Conservation (phyloP, 2,888 invertebrate genomes). For the Melolontha melolontha region DNA sequence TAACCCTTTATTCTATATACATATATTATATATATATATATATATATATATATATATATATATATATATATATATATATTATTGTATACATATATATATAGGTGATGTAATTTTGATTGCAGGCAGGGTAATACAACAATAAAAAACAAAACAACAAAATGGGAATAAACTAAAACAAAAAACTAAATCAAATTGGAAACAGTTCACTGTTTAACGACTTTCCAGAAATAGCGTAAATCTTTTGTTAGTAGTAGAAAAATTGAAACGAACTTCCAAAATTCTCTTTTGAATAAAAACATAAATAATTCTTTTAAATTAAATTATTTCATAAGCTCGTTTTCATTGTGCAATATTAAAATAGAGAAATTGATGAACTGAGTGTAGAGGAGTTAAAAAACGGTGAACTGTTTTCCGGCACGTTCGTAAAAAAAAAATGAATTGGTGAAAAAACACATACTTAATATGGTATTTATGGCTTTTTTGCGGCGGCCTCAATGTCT, state of each 20-base stretch:
- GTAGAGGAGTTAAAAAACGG: constrained; percentile 11
- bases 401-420: constrained; percentile 30
- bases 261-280: neutral
- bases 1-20: no score
- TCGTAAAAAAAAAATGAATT: constrained; percentile 33
- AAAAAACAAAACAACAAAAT: constrained; percentile 5
- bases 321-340: neutral
- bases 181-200: constrained; percentile 9
- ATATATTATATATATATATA: no score
- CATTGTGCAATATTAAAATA: constrained; percentile 6
- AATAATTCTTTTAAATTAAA: neutral
- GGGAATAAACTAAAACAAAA: neutral
- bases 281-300: neutral
- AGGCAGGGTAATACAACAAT: no score
- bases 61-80: no score
- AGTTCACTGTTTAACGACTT: constrained; percentile 34
- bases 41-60: no score
- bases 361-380: constrained; percentile 1
- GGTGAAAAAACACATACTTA: constrained; percentile 42
- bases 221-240: neutral
- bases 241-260: constrained; percentile 18
- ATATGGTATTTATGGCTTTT: constrained; percentile 33
- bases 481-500: constrained; percentile 43
- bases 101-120: no score
- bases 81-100: no score